These are phyloP conservation scores for Acropora yongei DNA, from an alignment of 64 coral and sea anemone genomes.

Conservation along the genomic window DNA sequence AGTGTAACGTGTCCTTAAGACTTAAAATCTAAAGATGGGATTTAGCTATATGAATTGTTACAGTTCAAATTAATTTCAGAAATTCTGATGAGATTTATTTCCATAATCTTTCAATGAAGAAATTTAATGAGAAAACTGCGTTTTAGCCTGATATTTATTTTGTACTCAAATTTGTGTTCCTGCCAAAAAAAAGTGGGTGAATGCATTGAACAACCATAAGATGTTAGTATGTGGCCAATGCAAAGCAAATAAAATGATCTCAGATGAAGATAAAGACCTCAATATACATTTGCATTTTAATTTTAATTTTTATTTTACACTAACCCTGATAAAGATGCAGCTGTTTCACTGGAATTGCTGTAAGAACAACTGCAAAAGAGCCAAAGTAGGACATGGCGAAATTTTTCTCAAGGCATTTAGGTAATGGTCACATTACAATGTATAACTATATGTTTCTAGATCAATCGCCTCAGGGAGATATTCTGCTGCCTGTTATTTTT, in stretches of 20 bases:
- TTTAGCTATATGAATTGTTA: constrained; percentile 7
- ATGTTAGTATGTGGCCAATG: constrained; percentile 7
- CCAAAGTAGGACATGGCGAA: constrained; percentile 13
- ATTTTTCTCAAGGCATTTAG: constrained; percentile 14
- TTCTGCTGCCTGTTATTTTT: constrained; percentile 6
- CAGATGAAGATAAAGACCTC: constrained; percentile 1
- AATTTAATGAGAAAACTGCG: constrained; percentile 8
- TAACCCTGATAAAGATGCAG: not conserved
- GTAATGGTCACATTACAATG: constrained; percentile 5
- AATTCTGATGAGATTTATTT: constrained; percentile 8
- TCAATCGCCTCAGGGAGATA: not conserved
- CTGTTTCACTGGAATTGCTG: constrained; percentile 16
- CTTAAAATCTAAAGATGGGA: constrained; percentile 3
- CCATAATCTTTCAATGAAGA: constrained; percentile 25
- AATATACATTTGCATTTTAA: constrained; percentile 17
- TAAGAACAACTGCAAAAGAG: constrained; percentile 33
- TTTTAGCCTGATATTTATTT: constrained; percentile 10
- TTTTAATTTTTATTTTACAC: constrained; percentile 9
- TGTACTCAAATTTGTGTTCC: constrained; percentile 14
- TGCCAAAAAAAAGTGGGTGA: not conserved
- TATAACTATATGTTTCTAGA: not conserved
- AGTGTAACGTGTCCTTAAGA: constrained; percentile 21
- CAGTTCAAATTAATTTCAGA: constrained; percentile 14
- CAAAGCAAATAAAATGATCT: constrained; percentile 26
- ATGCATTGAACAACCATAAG: constrained; percentile 31